A percentile compares a stretch with the other conserved stretches of the same genome.
Conservation (phyloP, 1,140 invertebrate species). For the Drosophila bipectinata region DNA sequence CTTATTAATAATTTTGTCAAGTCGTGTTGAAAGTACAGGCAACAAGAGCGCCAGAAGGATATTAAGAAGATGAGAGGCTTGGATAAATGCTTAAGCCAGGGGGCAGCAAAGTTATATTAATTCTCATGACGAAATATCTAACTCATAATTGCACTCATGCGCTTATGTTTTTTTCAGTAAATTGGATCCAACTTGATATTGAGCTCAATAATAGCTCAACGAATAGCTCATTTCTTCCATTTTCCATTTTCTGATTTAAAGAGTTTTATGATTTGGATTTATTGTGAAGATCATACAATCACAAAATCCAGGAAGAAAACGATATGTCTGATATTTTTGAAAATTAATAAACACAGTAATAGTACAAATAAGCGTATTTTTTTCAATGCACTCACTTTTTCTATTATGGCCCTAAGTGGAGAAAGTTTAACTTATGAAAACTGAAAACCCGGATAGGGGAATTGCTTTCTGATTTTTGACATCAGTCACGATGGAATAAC, state of each 20-base stretch:
- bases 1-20: constrained; percentile 78
- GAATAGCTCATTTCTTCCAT: too few relatives aligned
- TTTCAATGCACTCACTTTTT: too few relatives aligned
- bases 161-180: not conserved
- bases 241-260: too few relatives aligned
- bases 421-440: not conserved
- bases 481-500: not conserved
- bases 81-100: constrained; percentile 11
- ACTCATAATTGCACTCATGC: not conserved
- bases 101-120: constrained; percentile 14
- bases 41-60: constrained; percentile 9
- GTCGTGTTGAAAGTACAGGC: constrained; percentile 37
- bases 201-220: too few relatives aligned
- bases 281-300: too few relatives aligned
- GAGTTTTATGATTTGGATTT: too few relatives aligned
- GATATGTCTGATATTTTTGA: too few relatives aligned
- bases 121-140: not conserved
- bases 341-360: too few relatives aligned
- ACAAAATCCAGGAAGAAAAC: too few relatives aligned
- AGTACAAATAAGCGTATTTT: too few relatives aligned
- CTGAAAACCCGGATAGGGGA: not conserved
- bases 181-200: too few relatives aligned
- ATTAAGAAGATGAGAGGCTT: constrained; percentile 18
- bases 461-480: not conserved
- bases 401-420: too few relatives aligned